Percentiles rank a stretch among this genome's conserved stretches.
Evolutionary conservation across 1,140 invertebrate genomes (phyloP).

Genomic region (Drosophila albomicans): DNA sequence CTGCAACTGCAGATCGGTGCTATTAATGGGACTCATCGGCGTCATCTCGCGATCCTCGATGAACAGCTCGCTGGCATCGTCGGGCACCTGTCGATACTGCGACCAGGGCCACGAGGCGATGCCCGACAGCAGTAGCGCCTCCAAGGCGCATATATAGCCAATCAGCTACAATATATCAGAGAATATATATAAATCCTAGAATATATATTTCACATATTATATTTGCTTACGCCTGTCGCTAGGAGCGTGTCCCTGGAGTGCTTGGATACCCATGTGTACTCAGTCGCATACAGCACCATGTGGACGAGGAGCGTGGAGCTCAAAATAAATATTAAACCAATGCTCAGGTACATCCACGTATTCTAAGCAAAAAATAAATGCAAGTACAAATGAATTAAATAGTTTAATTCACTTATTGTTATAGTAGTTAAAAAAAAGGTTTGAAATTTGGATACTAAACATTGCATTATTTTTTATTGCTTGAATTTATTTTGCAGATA

Average conservation of each 20-base stretch:
- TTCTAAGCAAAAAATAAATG: conserved; percentile 84
- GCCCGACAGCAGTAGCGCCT: conserved; percentile 85
- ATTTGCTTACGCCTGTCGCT: conserved; percentile 85
- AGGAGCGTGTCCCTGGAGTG: conserved; percentile 86
- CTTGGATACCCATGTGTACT: conserved; percentile 88
- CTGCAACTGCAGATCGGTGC: conserved; percentile 76
- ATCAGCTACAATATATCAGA: conserved; percentile 71
- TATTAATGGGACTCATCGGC: conserved; percentile 84
- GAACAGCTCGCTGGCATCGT: conserved; percentile 85
- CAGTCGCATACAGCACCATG: conserved; percentile 88
- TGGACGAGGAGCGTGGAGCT: conserved; percentile 88
- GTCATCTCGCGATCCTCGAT: conserved; percentile 85
- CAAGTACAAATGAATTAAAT: neutral
- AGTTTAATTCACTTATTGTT: too few relatives aligned
- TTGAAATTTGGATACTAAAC: too few relatives aligned
- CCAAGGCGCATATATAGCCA: conserved; percentile 85
- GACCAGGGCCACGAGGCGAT: conserved; percentile 85
- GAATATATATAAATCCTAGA: neutral
- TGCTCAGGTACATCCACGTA: conserved; percentile 88
- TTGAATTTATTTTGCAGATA: neutral
- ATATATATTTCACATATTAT: too few relatives aligned
- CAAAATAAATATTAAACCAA: conserved; percentile 88
- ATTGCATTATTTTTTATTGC: too few relatives aligned
- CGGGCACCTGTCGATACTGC: conserved; percentile 85
- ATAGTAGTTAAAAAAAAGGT: too few relatives aligned